Conservation (phyloP, 1,140 invertebrate species). For the Maconellicoccus hirsutus region DNA sequence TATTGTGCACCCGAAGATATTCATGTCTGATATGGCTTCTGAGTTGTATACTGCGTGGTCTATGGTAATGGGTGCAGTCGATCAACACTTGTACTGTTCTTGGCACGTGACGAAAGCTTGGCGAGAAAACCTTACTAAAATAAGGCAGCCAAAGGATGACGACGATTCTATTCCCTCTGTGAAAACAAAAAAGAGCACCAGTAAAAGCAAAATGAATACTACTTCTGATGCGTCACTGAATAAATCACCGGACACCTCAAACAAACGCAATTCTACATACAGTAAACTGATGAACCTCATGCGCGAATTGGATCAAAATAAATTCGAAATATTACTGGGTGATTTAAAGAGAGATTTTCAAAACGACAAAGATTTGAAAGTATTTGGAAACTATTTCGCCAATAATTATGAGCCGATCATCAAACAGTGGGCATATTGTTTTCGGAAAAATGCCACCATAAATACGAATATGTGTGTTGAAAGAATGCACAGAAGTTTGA, state of each 20-base stretch:
- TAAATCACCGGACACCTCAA: no score
- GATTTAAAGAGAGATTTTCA: not conserved
- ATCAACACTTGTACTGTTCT: not conserved
- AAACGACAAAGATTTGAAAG: not conserved
- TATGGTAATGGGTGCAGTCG: not conserved
- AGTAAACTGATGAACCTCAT: not conserved
- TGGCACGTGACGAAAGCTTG: slow-evolving; percentile 12
- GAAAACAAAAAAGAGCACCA: no score
- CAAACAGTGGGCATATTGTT: slow-evolving; percentile 7
- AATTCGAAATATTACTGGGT: not conserved
- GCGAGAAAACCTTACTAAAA: not conserved
- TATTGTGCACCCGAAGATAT: slow-evolving; percentile 11
- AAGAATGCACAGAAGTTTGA: not conserved
- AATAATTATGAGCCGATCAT: not conserved
- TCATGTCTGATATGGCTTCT: slow-evolving; percentile 24
- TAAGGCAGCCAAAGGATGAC: not conserved
- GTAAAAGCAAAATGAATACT: no score
- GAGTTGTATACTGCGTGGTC: slow-evolving; percentile 21
- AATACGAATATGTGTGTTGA: slow-evolving; percentile 23
- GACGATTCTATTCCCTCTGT: no score
- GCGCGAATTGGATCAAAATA: not conserved
- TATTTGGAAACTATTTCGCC: not conserved
- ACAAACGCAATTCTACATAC: no score
- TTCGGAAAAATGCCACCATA: not conserved
- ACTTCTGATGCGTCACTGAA: no score